phyloP scores from a whole-genome alignment of 2,113 vertebrate species.

The Pontoporia blainvillei region DNA sequence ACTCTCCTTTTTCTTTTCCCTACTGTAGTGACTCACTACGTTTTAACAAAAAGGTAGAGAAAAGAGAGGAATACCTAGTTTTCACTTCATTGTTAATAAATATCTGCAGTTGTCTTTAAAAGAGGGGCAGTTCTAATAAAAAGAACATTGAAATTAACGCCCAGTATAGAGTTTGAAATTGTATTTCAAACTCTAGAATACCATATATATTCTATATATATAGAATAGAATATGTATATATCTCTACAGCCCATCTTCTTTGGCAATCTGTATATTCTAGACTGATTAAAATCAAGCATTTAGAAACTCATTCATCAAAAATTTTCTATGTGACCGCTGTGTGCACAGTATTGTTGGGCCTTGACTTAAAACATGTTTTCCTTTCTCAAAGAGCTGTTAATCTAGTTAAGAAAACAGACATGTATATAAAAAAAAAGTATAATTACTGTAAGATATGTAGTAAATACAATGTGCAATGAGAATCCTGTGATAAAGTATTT shows the following conservation, averaged over 20 bases:
- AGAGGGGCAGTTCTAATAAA: neutral
- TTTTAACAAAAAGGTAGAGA: neutral
- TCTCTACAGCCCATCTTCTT: neutral
- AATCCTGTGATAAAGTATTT: neutral
- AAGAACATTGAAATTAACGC: neutral
- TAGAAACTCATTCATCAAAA: neutral
- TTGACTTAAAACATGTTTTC: slow-evolving; percentile 12
- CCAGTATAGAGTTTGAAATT: neutral
- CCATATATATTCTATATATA: too few species aligned
- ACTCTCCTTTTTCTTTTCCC: neutral
- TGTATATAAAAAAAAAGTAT: neutral
- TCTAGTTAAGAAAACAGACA: neutral
- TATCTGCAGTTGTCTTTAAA: neutral
- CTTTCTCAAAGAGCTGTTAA: neutral
- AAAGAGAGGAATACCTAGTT: neutral
- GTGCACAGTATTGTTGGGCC: neutral
- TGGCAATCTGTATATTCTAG: neutral
- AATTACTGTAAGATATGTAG: neutral
- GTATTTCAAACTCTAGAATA: too few species aligned
- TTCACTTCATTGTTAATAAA: neutral
- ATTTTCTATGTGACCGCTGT: neutral
- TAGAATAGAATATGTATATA: neutral
- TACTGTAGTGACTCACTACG: neutral
- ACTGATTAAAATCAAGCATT: neutral
- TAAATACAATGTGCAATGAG: neutral